phyloP scores from a whole-genome alignment of 2,888 invertebrate species.

The Orchestes rusci region DNA sequence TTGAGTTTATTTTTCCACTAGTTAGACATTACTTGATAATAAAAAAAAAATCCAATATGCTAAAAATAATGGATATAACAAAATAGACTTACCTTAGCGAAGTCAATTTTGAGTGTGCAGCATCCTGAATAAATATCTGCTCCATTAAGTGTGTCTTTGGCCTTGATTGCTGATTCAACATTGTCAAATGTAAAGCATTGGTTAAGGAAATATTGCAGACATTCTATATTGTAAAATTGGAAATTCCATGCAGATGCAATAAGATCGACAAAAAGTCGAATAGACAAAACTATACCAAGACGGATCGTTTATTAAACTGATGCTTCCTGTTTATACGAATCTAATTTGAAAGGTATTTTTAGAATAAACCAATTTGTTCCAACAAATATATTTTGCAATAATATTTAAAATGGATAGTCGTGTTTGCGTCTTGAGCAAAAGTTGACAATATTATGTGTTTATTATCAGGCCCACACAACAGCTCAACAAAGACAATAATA shows the following conservation, averaged over 20 bases:
- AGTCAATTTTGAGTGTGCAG: slow-evolving; percentile 98
- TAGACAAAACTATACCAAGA: slow-evolving; percentile 1
- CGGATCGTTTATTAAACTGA: slow-evolving; percentile 4
- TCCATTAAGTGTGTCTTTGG: slow-evolving; percentile 92
- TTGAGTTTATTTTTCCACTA: too few species aligned
- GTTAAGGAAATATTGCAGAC: slow-evolving; percentile 25
- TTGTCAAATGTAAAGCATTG: slow-evolving; percentile 72
- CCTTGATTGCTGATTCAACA: slow-evolving; percentile 87
- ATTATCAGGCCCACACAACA: too few species aligned
- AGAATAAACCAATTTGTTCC: too few species aligned
- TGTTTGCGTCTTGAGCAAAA: too few species aligned
- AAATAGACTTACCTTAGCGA: slow-evolving; percentile 79
- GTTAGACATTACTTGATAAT: too few species aligned
- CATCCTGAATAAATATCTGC: slow-evolving; percentile 99
- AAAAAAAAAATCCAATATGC: slow-evolving; percentile 1
- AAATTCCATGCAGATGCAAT: too few species aligned
- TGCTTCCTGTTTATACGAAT: not conserved
- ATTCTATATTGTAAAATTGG: too few species aligned
- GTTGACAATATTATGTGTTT: too few species aligned
- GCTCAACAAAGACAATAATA: too few species aligned
- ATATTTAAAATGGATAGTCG: too few species aligned
- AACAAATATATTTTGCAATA: too few species aligned
- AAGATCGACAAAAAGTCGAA: not conserved
- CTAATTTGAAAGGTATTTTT: slow-evolving; percentile 1
- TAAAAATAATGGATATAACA: slow-evolving; percentile 1